Evolutionary conservation across 1,140 invertebrate species (phyloP), one percentile per base, ranked within the genome.

Genomic region (Drosophila willistoni): DNA sequence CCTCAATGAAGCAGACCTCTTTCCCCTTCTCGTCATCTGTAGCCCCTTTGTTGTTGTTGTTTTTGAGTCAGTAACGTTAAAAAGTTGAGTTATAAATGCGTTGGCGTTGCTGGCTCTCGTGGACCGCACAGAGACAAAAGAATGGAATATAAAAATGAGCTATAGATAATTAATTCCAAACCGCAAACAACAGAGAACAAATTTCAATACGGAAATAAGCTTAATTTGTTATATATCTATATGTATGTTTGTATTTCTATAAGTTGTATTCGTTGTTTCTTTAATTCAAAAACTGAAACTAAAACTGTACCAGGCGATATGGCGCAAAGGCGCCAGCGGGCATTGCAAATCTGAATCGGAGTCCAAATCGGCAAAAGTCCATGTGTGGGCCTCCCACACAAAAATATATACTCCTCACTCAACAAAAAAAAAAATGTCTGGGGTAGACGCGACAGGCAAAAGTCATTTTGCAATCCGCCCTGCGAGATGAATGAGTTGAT

Each of bases 181-280:
- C 83, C 83, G 83, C 83, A 87, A 72, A 76, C 44, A 51, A 67
- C 63, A 34, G 62, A 79, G 74, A 54, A 69, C 34, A 71, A 79
- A 86, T 76, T 87, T 83, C 83, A 86, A 86, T 86, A 86, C 83
- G 83, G 83, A 86, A 86, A 87, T 89, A 86, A 87, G 83, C 83
- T 86, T 86, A 87, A 83, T 81, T 79, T 70, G 17, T 22, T 51
- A 3, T 51, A 12, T 51, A 12, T 51, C 19, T 10, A 5, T 22
- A 51, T 5, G 3, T 22, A 22, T 51, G n/a, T 47, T 9, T 10
- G 34, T 19, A 51, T 22, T 51, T 22, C 9, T 12, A 22, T 51
- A 44, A 14, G 5, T 51, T 22, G 44, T 10, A 44, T 44, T 17
- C 7, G 36, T 39, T 39, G 36, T 51, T 51, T 51, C 57, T 51